These are phyloP conservation scores for Orbicella faveolata DNA, from an alignment of 64 coral and sea anemone genomes.

Conservation along the genomic window DNA sequence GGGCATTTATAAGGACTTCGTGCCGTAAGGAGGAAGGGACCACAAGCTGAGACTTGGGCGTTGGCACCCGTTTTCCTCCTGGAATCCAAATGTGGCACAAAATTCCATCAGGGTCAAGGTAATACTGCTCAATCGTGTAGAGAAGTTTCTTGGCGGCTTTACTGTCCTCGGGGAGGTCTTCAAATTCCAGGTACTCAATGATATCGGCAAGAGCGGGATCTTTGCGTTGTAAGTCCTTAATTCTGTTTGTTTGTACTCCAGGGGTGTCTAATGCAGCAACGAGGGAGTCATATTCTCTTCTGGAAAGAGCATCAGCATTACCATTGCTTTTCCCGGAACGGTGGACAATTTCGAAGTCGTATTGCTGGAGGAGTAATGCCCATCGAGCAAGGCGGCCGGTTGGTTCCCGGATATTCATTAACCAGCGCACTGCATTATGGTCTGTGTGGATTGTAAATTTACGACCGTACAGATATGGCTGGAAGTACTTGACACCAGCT, in stretches of 20 bases:
- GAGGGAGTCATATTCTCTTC: neutral
- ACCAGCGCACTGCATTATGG: neutral
- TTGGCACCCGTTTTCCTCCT: neutral
- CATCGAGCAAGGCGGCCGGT: neutral
- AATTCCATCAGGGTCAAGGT: constrained; percentile 26
- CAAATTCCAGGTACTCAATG: constrained; percentile 32
- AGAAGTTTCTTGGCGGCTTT: constrained; percentile 38
- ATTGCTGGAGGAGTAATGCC: neutral
- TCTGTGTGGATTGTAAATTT: neutral
- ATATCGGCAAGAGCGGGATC: neutral
- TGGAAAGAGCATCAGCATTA: constrained; percentile 20
- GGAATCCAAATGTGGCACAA: constrained; percentile 7
- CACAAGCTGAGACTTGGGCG: constrained; percentile 25
- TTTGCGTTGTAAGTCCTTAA: too few relatives aligned
- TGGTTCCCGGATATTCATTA: neutral
- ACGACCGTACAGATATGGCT: neutral
- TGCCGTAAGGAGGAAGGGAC: neutral
- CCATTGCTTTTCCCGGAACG: neutral
- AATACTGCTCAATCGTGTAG: constrained; percentile 20
- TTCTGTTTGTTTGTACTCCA: too few relatives aligned
- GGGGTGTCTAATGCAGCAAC: too few relatives aligned
- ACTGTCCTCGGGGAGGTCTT: constrained; percentile 11
- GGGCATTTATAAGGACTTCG: neutral
- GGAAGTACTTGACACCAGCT: neutral
- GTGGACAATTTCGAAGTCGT: neutral